Conservation (phyloP, 2,797 vertebrate genomes). For the Lycodopsis pacificus region DNA sequence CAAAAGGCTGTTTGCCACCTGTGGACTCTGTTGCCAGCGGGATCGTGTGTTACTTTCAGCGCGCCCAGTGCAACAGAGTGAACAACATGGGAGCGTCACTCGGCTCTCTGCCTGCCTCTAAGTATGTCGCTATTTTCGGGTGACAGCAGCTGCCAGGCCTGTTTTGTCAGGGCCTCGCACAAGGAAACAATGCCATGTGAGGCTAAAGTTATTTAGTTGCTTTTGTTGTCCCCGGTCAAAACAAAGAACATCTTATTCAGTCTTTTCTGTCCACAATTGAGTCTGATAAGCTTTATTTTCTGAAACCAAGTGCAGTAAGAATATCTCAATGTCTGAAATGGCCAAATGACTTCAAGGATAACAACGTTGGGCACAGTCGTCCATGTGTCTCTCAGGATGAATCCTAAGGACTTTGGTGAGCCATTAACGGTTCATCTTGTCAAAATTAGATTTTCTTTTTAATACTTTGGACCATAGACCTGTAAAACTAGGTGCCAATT, state of each 20-base stretch:
- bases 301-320: neutral
- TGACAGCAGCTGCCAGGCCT: slow-evolving; percentile 76
- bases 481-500: neutral
- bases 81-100: slow-evolving; percentile 52
- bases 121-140: slow-evolving; percentile 73
- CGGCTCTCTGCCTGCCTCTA: slow-evolving; percentile 33
- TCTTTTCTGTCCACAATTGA: neutral
- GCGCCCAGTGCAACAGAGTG: slow-evolving; percentile 42
- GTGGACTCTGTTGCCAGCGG: slow-evolving; percentile 65
- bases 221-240: slow-evolving; percentile 17
- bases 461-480: neutral
- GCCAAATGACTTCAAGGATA: too few species aligned
- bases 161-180: slow-evolving; percentile 58
- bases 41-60: slow-evolving; percentile 68
- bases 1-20: slow-evolving; percentile 66
- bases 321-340: neutral
- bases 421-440: neutral
- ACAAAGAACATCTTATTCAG: neutral
- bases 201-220: slow-evolving; percentile 35
- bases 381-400: too few species aligned
- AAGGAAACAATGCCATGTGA: slow-evolving; percentile 59
- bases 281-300: neutral
- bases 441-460: neutral
- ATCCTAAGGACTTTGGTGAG: neutral
- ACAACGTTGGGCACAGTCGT: too few species aligned